Evolutionary conservation across 2,113 vertebrate genomes (phyloP).

Genomic region (Dipodomys ordii): DNA sequence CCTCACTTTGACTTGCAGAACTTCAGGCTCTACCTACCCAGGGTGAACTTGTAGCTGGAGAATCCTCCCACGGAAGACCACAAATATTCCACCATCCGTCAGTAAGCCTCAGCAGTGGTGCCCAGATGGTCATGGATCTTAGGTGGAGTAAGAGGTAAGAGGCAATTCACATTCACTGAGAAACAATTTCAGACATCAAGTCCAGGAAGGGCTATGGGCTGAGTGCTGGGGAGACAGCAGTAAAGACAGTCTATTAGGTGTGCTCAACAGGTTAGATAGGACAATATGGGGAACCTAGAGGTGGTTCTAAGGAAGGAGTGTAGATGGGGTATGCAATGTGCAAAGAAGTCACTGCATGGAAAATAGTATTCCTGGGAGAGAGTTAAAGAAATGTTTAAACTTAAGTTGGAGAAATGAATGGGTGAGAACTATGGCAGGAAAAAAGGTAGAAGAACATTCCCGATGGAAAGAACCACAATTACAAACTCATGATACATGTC

Average conservation of each 20-base stretch:
- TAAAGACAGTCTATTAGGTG: background rate
- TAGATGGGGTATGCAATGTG: fast-evolving
- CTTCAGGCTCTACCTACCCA: background rate
- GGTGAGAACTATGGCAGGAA: background rate
- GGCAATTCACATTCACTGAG: conserved; percentile 6
- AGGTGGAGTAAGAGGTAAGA: background rate
- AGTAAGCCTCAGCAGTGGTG: background rate
- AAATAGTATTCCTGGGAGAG: background rate
- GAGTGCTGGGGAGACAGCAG: background rate
- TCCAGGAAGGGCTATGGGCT: background rate
- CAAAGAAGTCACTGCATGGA: background rate
- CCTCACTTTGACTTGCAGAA: background rate
- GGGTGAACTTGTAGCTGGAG: background rate
- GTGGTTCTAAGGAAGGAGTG: fast-evolving
- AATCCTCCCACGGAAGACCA: background rate
- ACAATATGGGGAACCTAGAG: background rate
- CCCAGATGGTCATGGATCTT: background rate
- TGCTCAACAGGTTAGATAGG: background rate
- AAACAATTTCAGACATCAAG: background rate
- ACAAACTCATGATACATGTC: background rate
- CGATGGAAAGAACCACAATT: background rate
- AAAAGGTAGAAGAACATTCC: background rate
- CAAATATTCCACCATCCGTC: background rate
- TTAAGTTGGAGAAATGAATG: background rate
- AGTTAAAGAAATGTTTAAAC: background rate